Percentiles rank a stretch among this genome's conserved stretches.
Evolutionary conservation across 2,888 invertebrate species (phyloP).

Genomic region (Boloria euphrosyne): DNA sequence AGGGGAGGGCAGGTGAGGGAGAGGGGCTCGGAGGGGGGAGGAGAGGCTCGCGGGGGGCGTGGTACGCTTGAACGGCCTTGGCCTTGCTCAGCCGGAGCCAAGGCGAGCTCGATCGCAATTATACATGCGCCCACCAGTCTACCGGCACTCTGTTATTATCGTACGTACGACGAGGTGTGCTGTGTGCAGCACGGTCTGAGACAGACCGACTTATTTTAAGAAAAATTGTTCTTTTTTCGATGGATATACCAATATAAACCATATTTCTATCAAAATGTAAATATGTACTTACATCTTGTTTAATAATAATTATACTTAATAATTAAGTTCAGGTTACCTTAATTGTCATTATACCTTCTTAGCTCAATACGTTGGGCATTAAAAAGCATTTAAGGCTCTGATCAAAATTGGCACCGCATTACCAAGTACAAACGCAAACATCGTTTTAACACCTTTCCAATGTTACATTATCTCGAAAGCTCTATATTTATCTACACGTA

Average conservation of each 20-base stretch:
- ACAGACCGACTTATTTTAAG: not conserved
- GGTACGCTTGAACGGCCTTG: conserved; percentile 65
- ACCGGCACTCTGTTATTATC: conserved; percentile 55
- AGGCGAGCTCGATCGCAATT: conserved; percentile 75
- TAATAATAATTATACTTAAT: too few species aligned
- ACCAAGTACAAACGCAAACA: conserved; percentile 50
- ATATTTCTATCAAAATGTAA: too few species aligned
- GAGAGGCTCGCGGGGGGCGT: conserved; percentile 45
- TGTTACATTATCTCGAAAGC: conserved; percentile 47
- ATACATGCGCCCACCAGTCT: conserved; percentile 77
- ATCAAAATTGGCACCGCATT: conserved; percentile 38
- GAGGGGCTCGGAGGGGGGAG: conserved; percentile 34
- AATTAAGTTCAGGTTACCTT: too few species aligned
- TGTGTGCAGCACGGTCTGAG: not conserved
- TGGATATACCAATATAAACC: too few species aligned
- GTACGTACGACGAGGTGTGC: conserved; percentile 19
- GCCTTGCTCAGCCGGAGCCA: conserved; percentile 78
- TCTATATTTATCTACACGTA: conserved; percentile 50
- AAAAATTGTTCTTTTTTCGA: not conserved
- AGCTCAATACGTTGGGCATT: too few species aligned
- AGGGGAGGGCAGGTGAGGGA: conserved; percentile 36
- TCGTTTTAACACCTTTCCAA: conserved; percentile 56
- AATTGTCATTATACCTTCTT: too few species aligned
- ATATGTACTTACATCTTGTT: too few species aligned
- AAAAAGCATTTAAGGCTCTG: not conserved